Percentiles rank a stretch among this genome's conserved stretches.
Conservation (phyloP, 2,888 invertebrate genomes). For the Zygaena filipendulae region DNA sequence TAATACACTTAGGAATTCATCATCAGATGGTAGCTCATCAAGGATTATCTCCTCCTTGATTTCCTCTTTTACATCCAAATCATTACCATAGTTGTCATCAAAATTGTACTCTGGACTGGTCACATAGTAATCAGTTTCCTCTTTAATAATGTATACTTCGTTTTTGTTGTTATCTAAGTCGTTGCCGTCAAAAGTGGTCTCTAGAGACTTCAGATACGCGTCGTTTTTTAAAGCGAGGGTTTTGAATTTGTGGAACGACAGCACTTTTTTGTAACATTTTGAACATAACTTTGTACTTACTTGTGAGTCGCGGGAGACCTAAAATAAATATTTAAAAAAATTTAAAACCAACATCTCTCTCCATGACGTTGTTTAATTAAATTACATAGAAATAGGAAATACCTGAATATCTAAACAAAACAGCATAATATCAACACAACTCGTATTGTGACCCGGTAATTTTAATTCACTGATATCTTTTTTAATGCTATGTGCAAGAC, state of each 20-base stretch:
- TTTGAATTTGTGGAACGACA: slow-evolving; percentile 42
- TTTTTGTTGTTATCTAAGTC: slow-evolving; percentile 11
- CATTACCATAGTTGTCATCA: slow-evolving; percentile 12
- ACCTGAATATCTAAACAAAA: slow-evolving; percentile 44
- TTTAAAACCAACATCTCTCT: too few relatives aligned
- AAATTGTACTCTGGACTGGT: too few relatives aligned
- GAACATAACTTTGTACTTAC: slow-evolving; percentile 35
- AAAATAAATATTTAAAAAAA: too few relatives aligned
- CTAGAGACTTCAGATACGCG: slow-evolving; percentile 24
- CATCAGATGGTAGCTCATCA: slow-evolving; percentile 29
- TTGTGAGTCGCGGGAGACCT: slow-evolving; percentile 30
- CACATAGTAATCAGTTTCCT: not conserved
- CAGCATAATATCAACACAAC: slow-evolving; percentile 28
- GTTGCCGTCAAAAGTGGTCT: slow-evolving; percentile 11
- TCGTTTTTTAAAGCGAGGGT: slow-evolving; percentile 35
- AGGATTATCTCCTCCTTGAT: slow-evolving; percentile 11
- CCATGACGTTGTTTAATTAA: too few relatives aligned
- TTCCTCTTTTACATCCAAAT: slow-evolving; percentile 21
- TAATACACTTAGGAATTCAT: slow-evolving; percentile 41
- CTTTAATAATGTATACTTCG: not conserved
- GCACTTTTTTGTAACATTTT: slow-evolving; percentile 37
- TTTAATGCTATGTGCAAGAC: slow-evolving; percentile 25
- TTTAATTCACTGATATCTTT: slow-evolving; percentile 29
- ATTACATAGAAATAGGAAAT: slow-evolving; percentile 4
- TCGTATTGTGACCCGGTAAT: slow-evolving; percentile 17